Conservation (phyloP, 2,888 invertebrate species). For the Andrena dorsata region DNA sequence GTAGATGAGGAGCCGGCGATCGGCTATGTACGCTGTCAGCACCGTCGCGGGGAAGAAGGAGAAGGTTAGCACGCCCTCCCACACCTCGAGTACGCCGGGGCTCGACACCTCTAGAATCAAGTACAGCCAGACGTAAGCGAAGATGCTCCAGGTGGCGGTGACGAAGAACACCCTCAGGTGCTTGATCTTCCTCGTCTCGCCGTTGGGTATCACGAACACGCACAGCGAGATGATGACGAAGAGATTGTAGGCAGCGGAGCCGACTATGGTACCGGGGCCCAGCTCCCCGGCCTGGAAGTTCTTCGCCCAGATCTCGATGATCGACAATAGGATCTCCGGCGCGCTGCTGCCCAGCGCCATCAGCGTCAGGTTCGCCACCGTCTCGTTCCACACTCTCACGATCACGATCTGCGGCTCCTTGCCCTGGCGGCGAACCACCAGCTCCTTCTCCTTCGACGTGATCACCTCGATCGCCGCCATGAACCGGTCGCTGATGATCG, state of each 20-base stretch:
- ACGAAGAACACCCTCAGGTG: slow-evolving; percentile 99
- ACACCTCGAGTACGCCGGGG: slow-evolving; percentile 96
- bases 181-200: slow-evolving; percentile 96
- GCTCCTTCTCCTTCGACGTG: slow-evolving; percentile 98
- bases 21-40: slow-evolving; percentile 97
- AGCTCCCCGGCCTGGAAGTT: slow-evolving; percentile 98
- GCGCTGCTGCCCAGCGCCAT: slow-evolving; percentile 99
- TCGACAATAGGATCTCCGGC: slow-evolving; percentile 98
- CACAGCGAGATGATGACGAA: slow-evolving; percentile 99
- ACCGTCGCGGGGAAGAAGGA: slow-evolving; percentile 98
- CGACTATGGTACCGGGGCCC: slow-evolving; percentile 99
- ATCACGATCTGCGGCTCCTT: slow-evolving; percentile 95
- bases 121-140: slow-evolving; percentile 99
- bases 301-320: slow-evolving; percentile 98
- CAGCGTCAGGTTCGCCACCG: slow-evolving; percentile 98
- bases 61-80: slow-evolving; percentile 98
- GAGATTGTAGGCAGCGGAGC: slow-evolving; percentile 99
- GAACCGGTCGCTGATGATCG: slow-evolving; percentile 99
- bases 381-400: slow-evolving; percentile 99
- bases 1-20: slow-evolving; percentile 93
- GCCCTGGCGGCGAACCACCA: slow-evolving; percentile 95
- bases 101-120: slow-evolving; percentile 95
- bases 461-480: slow-evolving; percentile 99
- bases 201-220: slow-evolving; percentile 95
- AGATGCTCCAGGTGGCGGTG: slow-evolving; percentile 98